A percentile compares a stretch with the other conserved stretches of the same genome.
These are phyloP conservation scores for Hippoglossus hippoglossus DNA, from an alignment of 2,797 vertebrate genomes.

Conservation along the genomic window DNA sequence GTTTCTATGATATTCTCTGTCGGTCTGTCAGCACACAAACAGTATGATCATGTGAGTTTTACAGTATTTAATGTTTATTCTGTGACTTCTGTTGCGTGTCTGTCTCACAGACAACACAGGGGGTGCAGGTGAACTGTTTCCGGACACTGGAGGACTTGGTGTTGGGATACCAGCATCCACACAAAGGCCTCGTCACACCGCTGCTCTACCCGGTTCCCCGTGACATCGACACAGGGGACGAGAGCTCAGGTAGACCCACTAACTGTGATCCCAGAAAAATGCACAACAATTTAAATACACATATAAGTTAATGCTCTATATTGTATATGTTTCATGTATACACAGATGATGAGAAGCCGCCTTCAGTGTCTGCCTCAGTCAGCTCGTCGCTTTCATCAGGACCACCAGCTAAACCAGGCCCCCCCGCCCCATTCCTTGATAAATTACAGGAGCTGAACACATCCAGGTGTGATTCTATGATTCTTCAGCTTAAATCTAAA, in stretches of 20 bases:
- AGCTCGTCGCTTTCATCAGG: constrained; percentile 48
- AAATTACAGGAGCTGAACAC: constrained; percentile 81
- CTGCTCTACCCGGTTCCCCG: constrained; percentile 83
- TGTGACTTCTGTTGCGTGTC: constrained; percentile 11
- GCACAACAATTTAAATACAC: background rate
- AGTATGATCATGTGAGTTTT: no score
- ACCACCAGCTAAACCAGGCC: constrained; percentile 56
- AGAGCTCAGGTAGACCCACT: constrained; percentile 83
- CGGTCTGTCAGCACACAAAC: no score
- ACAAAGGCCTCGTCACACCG: constrained; percentile 86
- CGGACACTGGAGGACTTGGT: constrained; percentile 86
- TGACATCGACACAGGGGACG: constrained; percentile 81
- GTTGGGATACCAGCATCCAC: constrained; percentile 85
- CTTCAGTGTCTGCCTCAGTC: constrained; percentile 44
- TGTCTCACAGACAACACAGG: constrained; percentile 82
- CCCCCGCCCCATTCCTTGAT: constrained; percentile 76
- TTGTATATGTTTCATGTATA: constrained; percentile 16
- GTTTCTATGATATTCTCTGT: no score
- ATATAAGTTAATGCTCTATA: background rate
- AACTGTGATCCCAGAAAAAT: background rate
- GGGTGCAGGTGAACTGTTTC: constrained; percentile 88
- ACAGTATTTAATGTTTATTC: background rate
- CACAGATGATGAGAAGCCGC: constrained; percentile 84
- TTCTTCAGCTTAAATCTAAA: background rate
- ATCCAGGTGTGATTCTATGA: constrained; percentile 73